Evolutionary conservation across 2,113 vertebrate genomes (phyloP).

Genomic region (Polypterus bichir): DNA sequence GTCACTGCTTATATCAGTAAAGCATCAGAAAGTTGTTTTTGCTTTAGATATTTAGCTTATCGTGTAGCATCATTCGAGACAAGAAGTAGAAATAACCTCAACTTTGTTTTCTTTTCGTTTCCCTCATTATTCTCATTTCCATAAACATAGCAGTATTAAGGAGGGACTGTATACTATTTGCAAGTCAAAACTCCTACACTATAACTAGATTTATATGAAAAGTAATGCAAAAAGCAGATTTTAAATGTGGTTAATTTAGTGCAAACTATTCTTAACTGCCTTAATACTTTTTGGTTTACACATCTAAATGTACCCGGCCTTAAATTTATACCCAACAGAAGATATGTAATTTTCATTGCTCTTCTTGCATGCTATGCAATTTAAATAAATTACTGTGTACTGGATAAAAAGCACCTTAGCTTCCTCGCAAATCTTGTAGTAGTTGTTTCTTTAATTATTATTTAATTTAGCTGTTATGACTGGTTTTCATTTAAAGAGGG

Average conservation of each 20-base stretch:
- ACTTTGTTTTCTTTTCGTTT: neutral
- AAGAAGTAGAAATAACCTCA: neutral
- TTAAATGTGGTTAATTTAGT: constrained; percentile 6
- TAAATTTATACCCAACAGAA: constrained; percentile 51
- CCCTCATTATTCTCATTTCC: neutral
- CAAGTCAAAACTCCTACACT: no score
- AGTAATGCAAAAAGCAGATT: neutral
- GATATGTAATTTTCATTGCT: constrained; percentile 55
- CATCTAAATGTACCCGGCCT: constrained; percentile 36
- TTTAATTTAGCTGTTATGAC: constrained; percentile 81
- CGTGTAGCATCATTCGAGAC: neutral
- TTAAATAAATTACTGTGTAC: constrained; percentile 74
- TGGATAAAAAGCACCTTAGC: constrained; percentile 68
- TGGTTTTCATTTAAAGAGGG: constrained; percentile 82
- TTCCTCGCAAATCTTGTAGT: constrained; percentile 68
- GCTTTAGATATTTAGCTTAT: no score
- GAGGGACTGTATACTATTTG: no score
- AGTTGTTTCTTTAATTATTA: constrained; percentile 84
- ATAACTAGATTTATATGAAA: no score
- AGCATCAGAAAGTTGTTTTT: no score
- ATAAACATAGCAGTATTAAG: neutral
- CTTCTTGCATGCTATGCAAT: constrained; percentile 54
- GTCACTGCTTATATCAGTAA: no score
- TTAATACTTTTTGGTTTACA: constrained; percentile 1
- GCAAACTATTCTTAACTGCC: constrained; percentile 3